Evolutionary conservation across 2,113 vertebrate species (phyloP), one percentile per base, ranked within the genome.

Genomic region (Neodon shergylaensis): DNA sequence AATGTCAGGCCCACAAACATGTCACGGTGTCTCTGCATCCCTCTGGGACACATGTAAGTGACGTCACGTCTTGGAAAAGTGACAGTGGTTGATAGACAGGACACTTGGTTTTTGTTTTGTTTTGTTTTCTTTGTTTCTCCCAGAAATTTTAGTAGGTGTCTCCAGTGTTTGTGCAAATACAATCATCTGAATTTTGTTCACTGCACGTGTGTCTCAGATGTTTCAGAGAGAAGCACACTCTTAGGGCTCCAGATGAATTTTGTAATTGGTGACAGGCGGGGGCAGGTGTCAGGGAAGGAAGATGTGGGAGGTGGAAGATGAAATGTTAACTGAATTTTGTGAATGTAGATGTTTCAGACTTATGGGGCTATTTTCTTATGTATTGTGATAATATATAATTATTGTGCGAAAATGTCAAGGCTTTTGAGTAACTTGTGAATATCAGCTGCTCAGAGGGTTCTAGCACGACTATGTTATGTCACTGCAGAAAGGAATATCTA

Each of bases 271-370:
- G 70, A 66, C 76, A 94, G 70, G 92, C 31, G 61, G 66, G 88
- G 88, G 95, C 90, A 77, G 93, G 95, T 76, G 42, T 90, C 84
- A 85, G 88, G 83, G 79, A 87, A 1, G 1, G 89, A 88, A 42
- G 68, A 66, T 42, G 94, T 91, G 76, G 95, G 96, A 94, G 44
- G 88, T 91, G 77, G 70, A 88, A 91, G 65, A 94, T 82, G 92
- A 86, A 95, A 94, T 5, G 24, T 93, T 93, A 94, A 70, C 88
- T 96, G 96, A 82, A 92, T 94, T 88, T 97, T 58, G 17, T 96
- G 94, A 94, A 94, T 92, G 66, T 14, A 79, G 84, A 58, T 95
- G 88, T 52, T 93, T 91, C 61, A 24, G 33, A 74, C 52, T 90
- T 74, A 88, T 92, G 83, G 58, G 49, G 12, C 68, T 96, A 91